Evolutionary conservation across 1,140 invertebrate species (phyloP).

Genomic region (Dreissena rostriformis): DNA sequence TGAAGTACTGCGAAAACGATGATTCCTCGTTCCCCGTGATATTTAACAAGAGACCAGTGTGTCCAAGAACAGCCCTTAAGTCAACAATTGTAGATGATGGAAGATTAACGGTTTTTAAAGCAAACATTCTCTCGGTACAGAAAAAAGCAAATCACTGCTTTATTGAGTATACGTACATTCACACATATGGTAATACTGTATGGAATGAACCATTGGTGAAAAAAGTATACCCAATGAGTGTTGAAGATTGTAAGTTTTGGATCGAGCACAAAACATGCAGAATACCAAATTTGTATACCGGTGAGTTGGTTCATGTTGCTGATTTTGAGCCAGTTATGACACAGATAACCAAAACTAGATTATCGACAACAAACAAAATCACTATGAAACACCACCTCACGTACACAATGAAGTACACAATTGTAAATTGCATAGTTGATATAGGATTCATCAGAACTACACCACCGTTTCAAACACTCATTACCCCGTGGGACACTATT

Average conservation of each 20-base stretch:
- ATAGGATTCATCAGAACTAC: slow-evolving; percentile 11
- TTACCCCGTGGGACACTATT: slow-evolving; percentile 9
- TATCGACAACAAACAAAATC: not conserved
- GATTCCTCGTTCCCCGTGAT: slow-evolving; percentile 13
- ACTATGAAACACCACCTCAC: not conserved
- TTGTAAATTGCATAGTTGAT: slow-evolving; percentile 12
- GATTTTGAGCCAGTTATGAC: not conserved
- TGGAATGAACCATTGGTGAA: slow-evolving; percentile 14
- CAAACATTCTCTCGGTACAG: slow-evolving; percentile 6
- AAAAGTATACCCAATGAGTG: not conserved
- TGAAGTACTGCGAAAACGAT: too few relatives aligned
- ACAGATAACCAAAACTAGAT: not conserved
- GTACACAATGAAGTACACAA: not conserved
- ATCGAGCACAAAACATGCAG: not conserved
- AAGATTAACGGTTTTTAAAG: slow-evolving; percentile 8
- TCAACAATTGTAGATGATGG: slow-evolving; percentile 5
- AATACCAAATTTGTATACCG: not conserved
- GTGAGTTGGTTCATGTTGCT: not conserved
- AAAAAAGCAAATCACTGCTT: slow-evolving; percentile 14
- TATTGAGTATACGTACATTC: not conserved
- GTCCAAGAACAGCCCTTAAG: not conserved
- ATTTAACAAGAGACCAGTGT: slow-evolving; percentile 18
- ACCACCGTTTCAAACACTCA: not conserved
- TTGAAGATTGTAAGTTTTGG: not conserved
- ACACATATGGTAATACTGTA: not conserved